Evolutionary conservation across 2,113 vertebrate species (phyloP).

Genomic region (Dasyornis broadbenti): DNA sequence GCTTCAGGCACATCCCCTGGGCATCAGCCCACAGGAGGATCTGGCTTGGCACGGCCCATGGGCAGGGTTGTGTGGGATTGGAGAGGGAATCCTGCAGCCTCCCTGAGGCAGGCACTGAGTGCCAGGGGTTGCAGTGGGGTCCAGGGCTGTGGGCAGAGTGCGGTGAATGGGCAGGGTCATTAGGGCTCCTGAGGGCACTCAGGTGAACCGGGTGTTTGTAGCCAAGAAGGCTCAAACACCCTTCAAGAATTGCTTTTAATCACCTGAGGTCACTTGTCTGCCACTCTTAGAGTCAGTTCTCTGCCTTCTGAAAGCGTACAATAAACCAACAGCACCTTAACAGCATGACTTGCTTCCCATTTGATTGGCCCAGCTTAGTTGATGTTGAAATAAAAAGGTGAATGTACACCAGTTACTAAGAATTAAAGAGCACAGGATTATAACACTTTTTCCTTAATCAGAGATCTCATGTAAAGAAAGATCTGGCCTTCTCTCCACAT

Average conservation of each 20-base stretch:
- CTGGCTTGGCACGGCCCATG: rapidly evolving
- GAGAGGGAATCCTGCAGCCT: neutral
- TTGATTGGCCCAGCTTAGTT: neutral
- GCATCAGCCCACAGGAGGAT: neutral
- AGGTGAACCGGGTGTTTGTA: neutral
- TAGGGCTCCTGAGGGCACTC: too few species aligned
- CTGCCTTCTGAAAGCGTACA: neutral
- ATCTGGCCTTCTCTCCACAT: rapidly evolving
- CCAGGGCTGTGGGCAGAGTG: too few species aligned
- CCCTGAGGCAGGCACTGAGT: neutral
- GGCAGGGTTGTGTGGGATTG: too few species aligned
- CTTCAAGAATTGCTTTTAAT: neutral
- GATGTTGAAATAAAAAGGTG: neutral
- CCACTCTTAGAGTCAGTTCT: neutral
- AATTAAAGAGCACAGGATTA: neutral
- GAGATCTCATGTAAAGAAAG: neutral
- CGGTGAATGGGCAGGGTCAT: rapidly evolving
- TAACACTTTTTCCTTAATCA: neutral
- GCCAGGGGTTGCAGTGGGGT: neutral
- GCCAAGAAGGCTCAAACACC: neutral
- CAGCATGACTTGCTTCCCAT: neutral
- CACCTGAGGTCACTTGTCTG: neutral
- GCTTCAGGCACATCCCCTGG: neutral
- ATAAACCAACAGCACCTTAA: neutral
- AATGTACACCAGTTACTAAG: neutral